Percentiles rank a stretch among this genome's conserved stretches.
phyloP scores from a whole-genome alignment of 2,797 vertebrate genomes.

The Pogonophryne albipinna region DNA sequence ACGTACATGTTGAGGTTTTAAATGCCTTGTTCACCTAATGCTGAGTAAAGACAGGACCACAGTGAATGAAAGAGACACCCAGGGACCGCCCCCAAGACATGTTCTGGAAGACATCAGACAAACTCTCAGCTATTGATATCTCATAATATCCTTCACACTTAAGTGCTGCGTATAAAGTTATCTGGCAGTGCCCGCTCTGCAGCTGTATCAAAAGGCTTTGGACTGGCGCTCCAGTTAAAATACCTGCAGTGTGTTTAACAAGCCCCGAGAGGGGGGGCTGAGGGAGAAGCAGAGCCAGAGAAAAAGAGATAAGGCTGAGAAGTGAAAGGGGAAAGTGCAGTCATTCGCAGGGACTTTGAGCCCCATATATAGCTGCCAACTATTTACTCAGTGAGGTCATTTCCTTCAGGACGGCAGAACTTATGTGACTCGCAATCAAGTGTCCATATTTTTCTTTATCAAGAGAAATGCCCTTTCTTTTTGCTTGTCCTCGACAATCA shows the following conservation, averaged over 20 bases:
- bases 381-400: slow-evolving; percentile 82
- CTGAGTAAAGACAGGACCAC: slow-evolving; percentile 13
- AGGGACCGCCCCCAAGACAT: slow-evolving; percentile 1
- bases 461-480: slow-evolving; percentile 48
- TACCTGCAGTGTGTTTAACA: slow-evolving; percentile 73
- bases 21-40: slow-evolving; percentile 8
- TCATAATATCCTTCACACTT: slow-evolving; percentile 29
- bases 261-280: slow-evolving; percentile 34
- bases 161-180: slow-evolving; percentile 41
- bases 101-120: slow-evolving; percentile 39
- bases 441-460: slow-evolving; percentile 51
- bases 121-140: slow-evolving; percentile 21
- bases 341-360: slow-evolving; percentile 75
- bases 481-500: slow-evolving; percentile 48
- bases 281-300: slow-evolving; percentile 46
- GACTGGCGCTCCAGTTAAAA: slow-evolving; percentile 51
- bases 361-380: slow-evolving; percentile 72
- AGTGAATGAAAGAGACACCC: background rate
- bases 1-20: background rate
- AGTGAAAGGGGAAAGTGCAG: slow-evolving; percentile 73
- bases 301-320: slow-evolving; percentile 66
- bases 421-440: slow-evolving; percentile 62
- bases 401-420: slow-evolving; percentile 72
- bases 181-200: slow-evolving; percentile 29
- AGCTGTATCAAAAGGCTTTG: slow-evolving; percentile 33